A percentile compares a stretch with the other conserved stretches of the same genome.
These are phyloP conservation scores for Platycnemis pennipes DNA, from an alignment of 2,888 invertebrate species.

Conservation along the genomic window DNA sequence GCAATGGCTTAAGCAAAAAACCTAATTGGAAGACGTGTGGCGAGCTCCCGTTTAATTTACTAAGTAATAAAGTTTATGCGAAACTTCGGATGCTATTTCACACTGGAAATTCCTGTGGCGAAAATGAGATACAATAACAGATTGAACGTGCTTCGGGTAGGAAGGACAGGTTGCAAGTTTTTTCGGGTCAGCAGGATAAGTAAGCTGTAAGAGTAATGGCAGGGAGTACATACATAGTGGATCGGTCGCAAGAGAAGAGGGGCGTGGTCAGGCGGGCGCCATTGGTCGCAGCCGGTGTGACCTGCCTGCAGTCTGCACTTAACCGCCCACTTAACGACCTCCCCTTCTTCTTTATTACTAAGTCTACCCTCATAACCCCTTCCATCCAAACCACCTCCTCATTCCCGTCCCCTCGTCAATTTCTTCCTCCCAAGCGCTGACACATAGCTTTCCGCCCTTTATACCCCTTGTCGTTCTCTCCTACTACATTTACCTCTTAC, in stretches of 20 bases:
- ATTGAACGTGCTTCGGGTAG: not conserved
- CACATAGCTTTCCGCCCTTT: no score
- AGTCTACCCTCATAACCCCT: not conserved
- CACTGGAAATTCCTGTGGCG: not conserved
- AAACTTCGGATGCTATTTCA: no score
- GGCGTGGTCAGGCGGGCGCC: not conserved
- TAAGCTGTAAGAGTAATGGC: not conserved
- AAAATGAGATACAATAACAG: not conserved
- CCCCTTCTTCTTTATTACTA: not conserved
- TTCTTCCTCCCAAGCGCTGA: not conserved
- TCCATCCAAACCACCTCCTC: not conserved
- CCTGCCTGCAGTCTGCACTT: not conserved
- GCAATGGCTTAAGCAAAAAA: no score
- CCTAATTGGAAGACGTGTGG: no score
- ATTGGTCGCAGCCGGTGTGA: conserved; percentile 15
- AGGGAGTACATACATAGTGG: not conserved
- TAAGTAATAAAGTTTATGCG: no score
- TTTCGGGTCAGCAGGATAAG: not conserved
- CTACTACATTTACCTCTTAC: no score
- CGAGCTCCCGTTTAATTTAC: no score
- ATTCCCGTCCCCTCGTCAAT: not conserved
- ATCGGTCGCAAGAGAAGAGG: not conserved
- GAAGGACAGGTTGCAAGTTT: no score
- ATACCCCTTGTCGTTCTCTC: no score
- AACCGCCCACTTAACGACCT: not conserved